A percentile compares a stretch with the other conserved stretches of the same genome.
phyloP scores from a whole-genome alignment of 2,888 invertebrate species.

The Eristalinus sepulchralis region DNA sequence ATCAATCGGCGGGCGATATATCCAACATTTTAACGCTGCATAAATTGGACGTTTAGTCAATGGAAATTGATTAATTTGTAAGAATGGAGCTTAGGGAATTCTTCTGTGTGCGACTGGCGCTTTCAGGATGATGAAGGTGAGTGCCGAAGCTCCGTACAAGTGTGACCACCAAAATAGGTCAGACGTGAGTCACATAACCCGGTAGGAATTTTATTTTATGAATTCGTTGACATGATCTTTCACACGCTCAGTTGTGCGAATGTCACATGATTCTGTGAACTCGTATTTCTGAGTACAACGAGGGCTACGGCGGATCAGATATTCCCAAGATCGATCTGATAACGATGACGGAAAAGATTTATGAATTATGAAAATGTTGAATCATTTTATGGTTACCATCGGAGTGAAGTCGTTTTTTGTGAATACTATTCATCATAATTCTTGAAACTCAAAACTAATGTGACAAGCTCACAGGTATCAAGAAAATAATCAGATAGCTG shows the following conservation, averaged over 20 bases:
- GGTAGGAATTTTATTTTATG: not conserved
- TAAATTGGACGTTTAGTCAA: slow-evolving; percentile 41
- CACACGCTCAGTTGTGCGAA: not conserved
- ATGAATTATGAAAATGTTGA: no score
- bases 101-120: not conserved
- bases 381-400: no score
- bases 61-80: slow-evolving; percentile 29
- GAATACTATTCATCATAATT: not conserved
- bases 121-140: not conserved
- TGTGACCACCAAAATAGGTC: not conserved
- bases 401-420: not conserved
- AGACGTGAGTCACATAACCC: not conserved
- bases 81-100: slow-evolving; percentile 1
- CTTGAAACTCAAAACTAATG: not conserved
- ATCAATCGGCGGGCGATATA: slow-evolving; percentile 34
- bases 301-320: not conserved
- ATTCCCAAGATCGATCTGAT: not conserved
- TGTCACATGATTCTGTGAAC: not conserved
- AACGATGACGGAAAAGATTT: not conserved
- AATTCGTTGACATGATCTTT: not conserved
- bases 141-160: not conserved
- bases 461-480: not conserved
- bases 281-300: not conserved
- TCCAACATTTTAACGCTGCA: slow-evolving; percentile 37
- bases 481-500: not conserved